Percentiles rank a stretch among this genome's conserved stretches.
phyloP scores from a whole-genome alignment of 2,797 vertebrate species.

The Melanotaenia boesemani region DNA sequence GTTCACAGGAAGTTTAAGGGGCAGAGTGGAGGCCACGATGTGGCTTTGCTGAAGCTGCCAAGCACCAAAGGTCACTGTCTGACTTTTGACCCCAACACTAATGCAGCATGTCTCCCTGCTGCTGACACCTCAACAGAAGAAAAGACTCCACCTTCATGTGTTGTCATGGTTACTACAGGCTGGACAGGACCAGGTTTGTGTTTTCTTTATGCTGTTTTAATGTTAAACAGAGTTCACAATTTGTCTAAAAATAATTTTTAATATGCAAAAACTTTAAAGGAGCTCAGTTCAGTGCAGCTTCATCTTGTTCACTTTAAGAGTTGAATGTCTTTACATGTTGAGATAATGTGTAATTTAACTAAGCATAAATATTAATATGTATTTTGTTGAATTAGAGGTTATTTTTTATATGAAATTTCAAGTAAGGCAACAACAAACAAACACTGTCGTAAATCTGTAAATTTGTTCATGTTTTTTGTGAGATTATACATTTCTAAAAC shows the following conservation, averaged over 20 bases:
- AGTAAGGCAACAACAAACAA: not conserved
- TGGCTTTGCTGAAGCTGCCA: conserved; percentile 88
- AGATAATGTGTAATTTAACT: no score
- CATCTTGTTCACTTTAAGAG: no score
- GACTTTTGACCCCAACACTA: conserved; percentile 85
- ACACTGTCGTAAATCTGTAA: not conserved
- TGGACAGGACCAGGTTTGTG: conserved; percentile 88
- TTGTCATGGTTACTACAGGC: conserved; percentile 89
- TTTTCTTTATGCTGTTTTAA: not conserved
- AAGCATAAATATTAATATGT: no score
- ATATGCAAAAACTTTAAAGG: no score
- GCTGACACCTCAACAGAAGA: conserved; percentile 74
- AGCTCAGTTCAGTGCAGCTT: no score
- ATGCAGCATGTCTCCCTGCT: conserved; percentile 88
- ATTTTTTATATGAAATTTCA: not conserved
- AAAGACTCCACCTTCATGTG: conserved; percentile 79
- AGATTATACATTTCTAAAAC: not conserved
- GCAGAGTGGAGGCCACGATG: conserved; percentile 90
- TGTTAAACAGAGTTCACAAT: not conserved
- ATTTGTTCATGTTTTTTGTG: not conserved
- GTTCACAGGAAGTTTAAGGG: conserved; percentile 90
- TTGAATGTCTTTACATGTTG: no score
- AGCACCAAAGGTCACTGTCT: conserved; percentile 88
- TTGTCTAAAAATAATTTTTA: no score
- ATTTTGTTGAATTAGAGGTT: not conserved